Conservation (phyloP, 2,888 invertebrate species). For the Leucoma salicis region DNA sequence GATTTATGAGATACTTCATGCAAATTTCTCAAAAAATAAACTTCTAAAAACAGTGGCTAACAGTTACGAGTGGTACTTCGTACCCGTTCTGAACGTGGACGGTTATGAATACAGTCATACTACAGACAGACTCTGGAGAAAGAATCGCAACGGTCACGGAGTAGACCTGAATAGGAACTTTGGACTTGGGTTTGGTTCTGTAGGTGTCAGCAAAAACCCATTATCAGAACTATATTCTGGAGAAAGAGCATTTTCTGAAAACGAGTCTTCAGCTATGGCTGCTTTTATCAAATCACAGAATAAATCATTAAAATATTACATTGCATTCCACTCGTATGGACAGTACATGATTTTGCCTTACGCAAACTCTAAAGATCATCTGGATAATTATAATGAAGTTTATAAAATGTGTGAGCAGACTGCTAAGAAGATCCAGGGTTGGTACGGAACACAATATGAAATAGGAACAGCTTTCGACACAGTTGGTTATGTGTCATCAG, state of each 20-base stretch:
- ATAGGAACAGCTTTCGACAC: conserved; percentile 62
- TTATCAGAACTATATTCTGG: conserved; percentile 62
- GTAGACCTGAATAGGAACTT: conserved; percentile 86
- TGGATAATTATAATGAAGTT: conserved; percentile 62
- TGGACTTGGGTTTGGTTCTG: conserved; percentile 70
- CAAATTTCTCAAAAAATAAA: conserved; percentile 7
- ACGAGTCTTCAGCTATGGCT: conserved; percentile 64
- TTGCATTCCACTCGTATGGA: conserved; percentile 85
- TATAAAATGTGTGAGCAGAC: conserved; percentile 44
- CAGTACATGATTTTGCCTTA: conserved; percentile 83
- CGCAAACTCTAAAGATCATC: conserved; percentile 53
- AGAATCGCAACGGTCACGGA: conserved; percentile 46
- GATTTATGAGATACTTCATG: conserved; percentile 72
- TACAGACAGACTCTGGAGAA: conserved; percentile 26
- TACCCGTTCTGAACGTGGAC: conserved; percentile 41
- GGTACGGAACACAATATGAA: conserved; percentile 42
- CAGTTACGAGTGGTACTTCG: conserved; percentile 28
- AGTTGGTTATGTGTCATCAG: conserved; percentile 78
- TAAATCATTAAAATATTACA: conserved; percentile 68
- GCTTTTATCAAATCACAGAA: conserved; percentile 51
- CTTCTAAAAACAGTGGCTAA: conserved; percentile 12
- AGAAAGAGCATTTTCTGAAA: conserved; percentile 73
- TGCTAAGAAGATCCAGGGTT: conserved; percentile 24
- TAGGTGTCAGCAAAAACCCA: conserved; percentile 36
- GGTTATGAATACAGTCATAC: conserved; percentile 28